Evolutionary conservation across 2,113 vertebrate genomes (phyloP).

Genomic region (Dryoscopus gambensis): DNA sequence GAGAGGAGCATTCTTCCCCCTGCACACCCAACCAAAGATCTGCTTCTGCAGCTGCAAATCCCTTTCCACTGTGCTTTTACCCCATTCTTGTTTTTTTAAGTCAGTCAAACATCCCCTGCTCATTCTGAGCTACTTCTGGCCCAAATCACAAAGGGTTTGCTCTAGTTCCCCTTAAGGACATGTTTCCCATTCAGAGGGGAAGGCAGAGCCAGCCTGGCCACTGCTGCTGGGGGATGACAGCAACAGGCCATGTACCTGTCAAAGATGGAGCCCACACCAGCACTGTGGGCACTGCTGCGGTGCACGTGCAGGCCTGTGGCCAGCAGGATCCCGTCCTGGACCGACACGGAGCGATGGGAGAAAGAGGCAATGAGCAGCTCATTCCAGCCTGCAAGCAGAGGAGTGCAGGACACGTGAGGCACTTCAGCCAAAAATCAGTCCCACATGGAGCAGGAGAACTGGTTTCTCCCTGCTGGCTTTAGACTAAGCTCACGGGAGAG

Average conservation of each 20-base stretch:
- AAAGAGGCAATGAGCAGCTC: constrained; percentile 95
- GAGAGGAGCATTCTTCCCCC: background rate
- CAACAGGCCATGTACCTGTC: constrained; percentile 77
- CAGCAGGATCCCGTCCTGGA: constrained; percentile 93
- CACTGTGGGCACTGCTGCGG: constrained; percentile 92
- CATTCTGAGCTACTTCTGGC: background rate
- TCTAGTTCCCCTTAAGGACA: background rate
- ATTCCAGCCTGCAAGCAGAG: constrained; percentile 84
- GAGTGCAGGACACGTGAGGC: background rate
- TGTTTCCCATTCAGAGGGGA: background rate
- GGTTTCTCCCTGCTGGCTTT: background rate
- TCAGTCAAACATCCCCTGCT: background rate
- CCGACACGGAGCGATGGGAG: constrained; percentile 92
- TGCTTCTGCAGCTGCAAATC: background rate
- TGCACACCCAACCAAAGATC: background rate
- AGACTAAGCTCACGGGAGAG: background rate
- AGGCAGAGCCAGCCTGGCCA: background rate
- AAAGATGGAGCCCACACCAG: constrained; percentile 94
- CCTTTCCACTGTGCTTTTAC: background rate
- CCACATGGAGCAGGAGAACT: background rate
- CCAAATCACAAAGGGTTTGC: background rate
- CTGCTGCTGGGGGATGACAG: background rate
- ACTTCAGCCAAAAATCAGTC: background rate
- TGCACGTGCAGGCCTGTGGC: constrained; percentile 92
- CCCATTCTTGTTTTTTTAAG: background rate